phyloP scores from a whole-genome alignment of 1,140 invertebrate species.

The Colletes latitarsis region DNA sequence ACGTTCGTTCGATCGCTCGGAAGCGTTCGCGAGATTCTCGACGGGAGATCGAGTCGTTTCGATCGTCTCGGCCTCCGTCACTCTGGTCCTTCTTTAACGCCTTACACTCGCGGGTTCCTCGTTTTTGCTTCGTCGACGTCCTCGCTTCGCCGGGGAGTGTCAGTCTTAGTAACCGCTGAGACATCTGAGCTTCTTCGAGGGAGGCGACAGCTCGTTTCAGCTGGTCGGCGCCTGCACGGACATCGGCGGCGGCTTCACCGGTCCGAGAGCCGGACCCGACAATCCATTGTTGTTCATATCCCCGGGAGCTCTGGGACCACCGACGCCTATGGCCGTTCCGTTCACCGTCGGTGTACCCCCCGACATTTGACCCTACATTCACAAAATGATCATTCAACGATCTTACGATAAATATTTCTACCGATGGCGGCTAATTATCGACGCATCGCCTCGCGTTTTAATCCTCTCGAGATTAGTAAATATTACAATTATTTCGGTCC shows the following conservation, averaged over 20 bases:
- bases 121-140: neutral
- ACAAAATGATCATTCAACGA: conserved; percentile 21
- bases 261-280: conserved; percentile 77
- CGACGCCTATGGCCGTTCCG: conserved; percentile 73
- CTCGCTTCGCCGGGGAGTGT: conserved; percentile 24
- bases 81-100: neutral
- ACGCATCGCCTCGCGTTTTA: too few relatives aligned
- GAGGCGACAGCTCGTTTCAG: conserved; percentile 79
- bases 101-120: neutral
- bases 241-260: conserved; percentile 78
- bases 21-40: conserved; percentile 23
- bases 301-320: conserved; percentile 75
- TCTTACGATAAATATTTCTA: too few relatives aligned
- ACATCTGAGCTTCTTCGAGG: conserved; percentile 79
- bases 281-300: conserved; percentile 81
- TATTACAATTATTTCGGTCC: too few relatives aligned
- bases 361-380: conserved; percentile 78
- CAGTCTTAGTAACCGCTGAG: conserved; percentile 77
- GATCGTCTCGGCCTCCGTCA: neutral
- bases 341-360: conserved; percentile 75
- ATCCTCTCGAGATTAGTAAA: too few relatives aligned
- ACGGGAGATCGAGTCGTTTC: neutral
- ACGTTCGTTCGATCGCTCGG: conserved; percentile 12
- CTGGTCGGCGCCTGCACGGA: conserved; percentile 79
- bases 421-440: too few relatives aligned